Conservation (phyloP, 2,797 vertebrate genomes). For the Xerus rutilus region DNA sequence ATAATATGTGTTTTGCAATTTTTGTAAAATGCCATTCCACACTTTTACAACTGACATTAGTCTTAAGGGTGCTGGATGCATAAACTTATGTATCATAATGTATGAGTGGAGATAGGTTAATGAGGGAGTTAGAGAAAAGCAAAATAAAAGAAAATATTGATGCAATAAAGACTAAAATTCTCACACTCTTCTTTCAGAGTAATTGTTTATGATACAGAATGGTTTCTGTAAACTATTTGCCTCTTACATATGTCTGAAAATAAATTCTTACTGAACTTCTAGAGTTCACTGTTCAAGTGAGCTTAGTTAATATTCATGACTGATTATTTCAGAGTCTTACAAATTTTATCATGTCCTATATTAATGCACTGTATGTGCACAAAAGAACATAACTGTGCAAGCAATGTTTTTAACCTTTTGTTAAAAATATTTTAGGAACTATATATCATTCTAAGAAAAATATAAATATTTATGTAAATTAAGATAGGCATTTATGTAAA, state of each 20-base stretch:
- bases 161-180: constrained; percentile 69
- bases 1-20: constrained; percentile 75
- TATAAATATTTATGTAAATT: constrained; percentile 52
- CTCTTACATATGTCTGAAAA: constrained; percentile 60
- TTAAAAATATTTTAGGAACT: constrained; percentile 62
- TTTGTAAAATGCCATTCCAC: constrained; percentile 70
- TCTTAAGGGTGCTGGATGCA: constrained; percentile 60
- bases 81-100: constrained; percentile 61
- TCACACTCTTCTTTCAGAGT: constrained; percentile 59
- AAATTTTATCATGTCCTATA: constrained; percentile 49
- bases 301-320: constrained; percentile 66
- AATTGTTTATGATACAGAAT: constrained; percentile 65
- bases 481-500: constrained; percentile 18
- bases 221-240: constrained; percentile 47
- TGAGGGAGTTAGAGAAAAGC: constrained; percentile 53
- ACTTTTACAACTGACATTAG: constrained; percentile 74
- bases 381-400: constrained; percentile 29
- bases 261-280: constrained; percentile 60
- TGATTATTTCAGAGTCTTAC: constrained; percentile 54
- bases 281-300: constrained; percentile 50
- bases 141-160: constrained; percentile 73
- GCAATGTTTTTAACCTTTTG: constrained; percentile 44
- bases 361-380: not conserved
- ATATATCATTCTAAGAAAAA: constrained; percentile 44
- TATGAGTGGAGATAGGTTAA: constrained; percentile 47